Base-by-base conservation (phyloP, 2,113 vertebrate genomes). In the Mirounga angustirostris region DNA sequence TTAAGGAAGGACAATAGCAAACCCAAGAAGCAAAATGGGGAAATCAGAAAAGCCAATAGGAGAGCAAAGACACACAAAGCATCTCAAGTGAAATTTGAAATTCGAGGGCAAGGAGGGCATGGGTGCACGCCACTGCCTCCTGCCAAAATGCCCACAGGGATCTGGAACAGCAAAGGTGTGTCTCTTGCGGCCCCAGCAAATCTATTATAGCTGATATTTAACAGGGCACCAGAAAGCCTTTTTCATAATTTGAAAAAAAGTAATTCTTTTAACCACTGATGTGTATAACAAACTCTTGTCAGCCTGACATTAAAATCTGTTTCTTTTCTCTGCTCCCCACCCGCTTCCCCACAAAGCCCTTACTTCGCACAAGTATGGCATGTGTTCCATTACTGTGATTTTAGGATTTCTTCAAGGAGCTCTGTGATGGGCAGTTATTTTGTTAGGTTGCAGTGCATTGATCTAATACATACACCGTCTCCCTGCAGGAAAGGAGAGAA, bases 221-320 rank as follows among this genome's bases (percentile, higher is more conserved):
- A 98, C 86, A 0, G 63, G 63, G 90, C 59, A 69, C 95, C 79
- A 78, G 65, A 96, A 97, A 86, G 56, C 28, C 83, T 90, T 95
- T 95, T 92, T 84, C 84, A 92, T 94, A 84, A 97, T 94, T 96
- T 93, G 46, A 24, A 93, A 91, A 97, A 97, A 97, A 97, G 95
- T 95, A 94, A 98, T 83, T 93, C 96, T 97, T 98, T 97, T 98
- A 96, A 94, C 89, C 94, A 97, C 97, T 94, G 91, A 96, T 95
- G 94, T 97, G 97, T 98, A 97, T n/a, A 98, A 97, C 90, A 63
- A 63, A 98, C 71, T 97, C 97, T 96, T 97, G 97, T 94, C 97
- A 98, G 97, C 46, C 98, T 97, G 94, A 98, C 97, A 97, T 22
- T 78, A 97, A 98, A 98, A 98, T 97, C 89, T 97, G 83, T 96